These are phyloP conservation scores for Mythimna pallens DNA, from an alignment of 2,888 invertebrate genomes.

Conservation along the genomic window DNA sequence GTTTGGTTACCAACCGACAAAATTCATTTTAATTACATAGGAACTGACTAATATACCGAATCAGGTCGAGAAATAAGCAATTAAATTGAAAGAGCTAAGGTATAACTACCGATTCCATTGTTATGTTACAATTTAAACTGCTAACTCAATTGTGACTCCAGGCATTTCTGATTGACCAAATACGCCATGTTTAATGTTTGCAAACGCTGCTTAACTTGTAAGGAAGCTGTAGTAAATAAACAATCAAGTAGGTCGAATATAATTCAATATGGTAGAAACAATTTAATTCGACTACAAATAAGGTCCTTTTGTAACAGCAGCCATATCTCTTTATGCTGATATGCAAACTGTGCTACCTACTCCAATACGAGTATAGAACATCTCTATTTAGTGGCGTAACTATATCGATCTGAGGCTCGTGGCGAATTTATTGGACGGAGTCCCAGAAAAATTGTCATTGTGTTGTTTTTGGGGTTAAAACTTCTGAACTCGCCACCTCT, in stretches of 20 bases:
- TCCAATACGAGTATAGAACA: conserved; percentile 11
- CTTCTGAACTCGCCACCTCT: no score
- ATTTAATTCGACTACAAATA: conserved; percentile 34
- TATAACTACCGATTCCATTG: background rate
- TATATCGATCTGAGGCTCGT: no score
- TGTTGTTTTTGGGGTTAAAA: no score
- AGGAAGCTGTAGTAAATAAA: conserved; percentile 47
- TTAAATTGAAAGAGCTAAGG: conserved; percentile 17
- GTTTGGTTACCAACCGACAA: background rate
- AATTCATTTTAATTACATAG: background rate
- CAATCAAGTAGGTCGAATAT: conserved; percentile 50
- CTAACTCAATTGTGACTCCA: conserved; percentile 44
- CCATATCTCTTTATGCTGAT: conserved; percentile 18
- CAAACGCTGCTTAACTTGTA: conserved; percentile 26
- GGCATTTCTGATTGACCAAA: conserved; percentile 50
- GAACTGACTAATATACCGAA: conserved; percentile 3
- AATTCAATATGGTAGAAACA: conserved; percentile 36
- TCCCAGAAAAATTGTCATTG: no score
- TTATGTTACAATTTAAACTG: conserved; percentile 28
- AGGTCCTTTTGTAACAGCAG: conserved; percentile 15
- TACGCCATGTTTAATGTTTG: conserved; percentile 45
- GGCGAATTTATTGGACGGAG: no score
- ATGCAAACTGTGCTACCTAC: conserved; percentile 18
- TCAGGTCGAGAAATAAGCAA: conserved; percentile 15
- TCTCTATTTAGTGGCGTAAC: conserved; percentile 17